Conservation (phyloP, 1,140 invertebrate genomes). For the Grapholita molesta region DNA sequence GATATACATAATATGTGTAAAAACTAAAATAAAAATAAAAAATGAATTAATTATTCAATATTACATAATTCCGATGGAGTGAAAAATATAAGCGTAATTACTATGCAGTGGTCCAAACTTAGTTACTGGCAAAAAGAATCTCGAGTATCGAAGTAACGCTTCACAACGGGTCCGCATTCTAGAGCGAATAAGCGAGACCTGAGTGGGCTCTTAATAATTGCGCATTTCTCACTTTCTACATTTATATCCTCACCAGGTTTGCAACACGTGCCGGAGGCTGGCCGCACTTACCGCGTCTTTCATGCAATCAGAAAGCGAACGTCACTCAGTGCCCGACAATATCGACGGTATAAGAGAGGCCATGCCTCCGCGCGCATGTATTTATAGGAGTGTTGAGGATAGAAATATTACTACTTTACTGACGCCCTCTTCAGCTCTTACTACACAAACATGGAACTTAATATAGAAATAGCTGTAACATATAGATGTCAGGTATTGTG, state of each 20-base stretch:
- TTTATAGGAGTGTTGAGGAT: too few species aligned
- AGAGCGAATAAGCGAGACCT: background rate
- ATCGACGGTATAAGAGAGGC: too few species aligned
- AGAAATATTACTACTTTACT: too few species aligned
- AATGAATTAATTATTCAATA: constrained; percentile 50
- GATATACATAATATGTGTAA: constrained; percentile 64
- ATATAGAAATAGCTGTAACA: too few species aligned
- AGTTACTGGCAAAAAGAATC: constrained; percentile 37
- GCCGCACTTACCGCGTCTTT: too few species aligned
- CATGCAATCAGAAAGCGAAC: too few species aligned
- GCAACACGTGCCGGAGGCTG: too few species aligned
- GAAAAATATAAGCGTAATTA: constrained; percentile 63
- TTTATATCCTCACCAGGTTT: background rate
- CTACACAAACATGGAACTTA: too few species aligned
- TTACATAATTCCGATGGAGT: constrained; percentile 48
- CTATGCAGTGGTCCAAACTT: constrained; percentile 62
- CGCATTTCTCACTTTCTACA: background rate
- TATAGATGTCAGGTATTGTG: background rate
- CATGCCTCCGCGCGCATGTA: too few species aligned
- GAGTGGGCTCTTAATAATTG: background rate
- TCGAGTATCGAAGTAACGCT: constrained; percentile 59
- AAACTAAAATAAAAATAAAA: constrained; percentile 68
- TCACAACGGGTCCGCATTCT: constrained; percentile 44
- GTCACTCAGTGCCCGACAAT: too few species aligned
- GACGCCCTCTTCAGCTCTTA: too few species aligned